Conservation (phyloP, 2,888 invertebrate genomes). For the Autographa pulchrina region DNA sequence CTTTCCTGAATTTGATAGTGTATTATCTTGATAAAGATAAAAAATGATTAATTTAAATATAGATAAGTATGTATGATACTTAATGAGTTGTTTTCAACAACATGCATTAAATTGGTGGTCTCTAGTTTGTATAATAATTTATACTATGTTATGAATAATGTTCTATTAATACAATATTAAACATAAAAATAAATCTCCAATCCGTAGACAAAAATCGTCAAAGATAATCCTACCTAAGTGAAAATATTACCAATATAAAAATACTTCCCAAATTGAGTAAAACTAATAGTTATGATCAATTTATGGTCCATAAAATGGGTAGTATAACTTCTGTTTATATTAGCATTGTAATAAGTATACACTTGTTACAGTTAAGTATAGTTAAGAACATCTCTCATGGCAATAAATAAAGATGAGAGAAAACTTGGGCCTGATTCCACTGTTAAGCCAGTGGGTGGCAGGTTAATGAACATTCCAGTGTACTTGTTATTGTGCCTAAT, state of each 20-base stretch:
- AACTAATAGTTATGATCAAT: background rate
- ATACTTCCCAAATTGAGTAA: background rate
- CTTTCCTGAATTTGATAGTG: constrained; percentile 1
- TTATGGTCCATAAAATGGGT: background rate
- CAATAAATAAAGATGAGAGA: too few species aligned
- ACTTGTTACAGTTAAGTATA: background rate
- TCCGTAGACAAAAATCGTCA: too few species aligned
- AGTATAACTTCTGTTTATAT: too few species aligned
- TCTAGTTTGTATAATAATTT: background rate
- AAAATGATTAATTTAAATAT: constrained; percentile 1
- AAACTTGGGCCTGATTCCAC: too few species aligned
- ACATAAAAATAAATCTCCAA: too few species aligned
- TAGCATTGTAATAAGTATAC: background rate
- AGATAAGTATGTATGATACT: background rate
- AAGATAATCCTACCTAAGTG: too few species aligned
- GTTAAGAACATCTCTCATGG: background rate
- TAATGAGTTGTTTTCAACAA: background rate
- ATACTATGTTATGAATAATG: too few species aligned
- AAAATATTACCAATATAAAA: background rate
- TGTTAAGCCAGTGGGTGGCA: too few species aligned
- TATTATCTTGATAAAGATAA: constrained; percentile 2
- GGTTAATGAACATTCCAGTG: too few species aligned
- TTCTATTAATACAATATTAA: too few species aligned
- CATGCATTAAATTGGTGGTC: background rate
- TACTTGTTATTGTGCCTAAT: too few species aligned